These are phyloP conservation scores for Polia nebulosa DNA, from an alignment of 2,888 invertebrate species.

Conservation along the genomic window DNA sequence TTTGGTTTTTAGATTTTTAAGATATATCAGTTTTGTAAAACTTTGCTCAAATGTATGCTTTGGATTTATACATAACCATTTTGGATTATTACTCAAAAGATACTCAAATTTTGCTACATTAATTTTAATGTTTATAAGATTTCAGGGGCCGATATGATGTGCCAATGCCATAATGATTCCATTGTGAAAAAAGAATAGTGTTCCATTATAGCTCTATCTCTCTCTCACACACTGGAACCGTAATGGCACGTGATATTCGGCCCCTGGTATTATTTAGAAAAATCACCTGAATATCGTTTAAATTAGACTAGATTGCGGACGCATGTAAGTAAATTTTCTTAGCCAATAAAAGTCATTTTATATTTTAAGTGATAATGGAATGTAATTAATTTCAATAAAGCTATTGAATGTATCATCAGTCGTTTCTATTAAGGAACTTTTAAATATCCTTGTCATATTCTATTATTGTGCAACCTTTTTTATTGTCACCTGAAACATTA, in stretches of 20 bases:
- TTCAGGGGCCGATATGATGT: not conserved
- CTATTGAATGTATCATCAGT: conserved; percentile 29
- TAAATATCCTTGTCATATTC: not conserved
- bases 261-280: not conserved
- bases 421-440: not conserved
- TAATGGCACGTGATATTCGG: not conserved
- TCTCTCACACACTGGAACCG: not conserved
- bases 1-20: conserved; percentile 22
- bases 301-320: conserved; percentile 7
- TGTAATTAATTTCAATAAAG: conserved; percentile 54
- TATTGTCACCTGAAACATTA: not conserved
- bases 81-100: conserved; percentile 12
- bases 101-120: not conserved
- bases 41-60: not conserved
- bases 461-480: not conserved
- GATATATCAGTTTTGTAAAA: conserved; percentile 2
- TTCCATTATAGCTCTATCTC: not conserved
- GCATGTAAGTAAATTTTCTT: conserved; percentile 44
- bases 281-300: not conserved
- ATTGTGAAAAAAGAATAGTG: not conserved
- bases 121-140: not conserved
- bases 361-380: conserved; percentile 38
- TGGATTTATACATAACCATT: not conserved
- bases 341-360: conserved; percentile 46
- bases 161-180: not conserved